These are phyloP conservation scores for Ondatra zibethicus DNA, from an alignment of 2,113 vertebrate species.

Conservation along the genomic window DNA sequence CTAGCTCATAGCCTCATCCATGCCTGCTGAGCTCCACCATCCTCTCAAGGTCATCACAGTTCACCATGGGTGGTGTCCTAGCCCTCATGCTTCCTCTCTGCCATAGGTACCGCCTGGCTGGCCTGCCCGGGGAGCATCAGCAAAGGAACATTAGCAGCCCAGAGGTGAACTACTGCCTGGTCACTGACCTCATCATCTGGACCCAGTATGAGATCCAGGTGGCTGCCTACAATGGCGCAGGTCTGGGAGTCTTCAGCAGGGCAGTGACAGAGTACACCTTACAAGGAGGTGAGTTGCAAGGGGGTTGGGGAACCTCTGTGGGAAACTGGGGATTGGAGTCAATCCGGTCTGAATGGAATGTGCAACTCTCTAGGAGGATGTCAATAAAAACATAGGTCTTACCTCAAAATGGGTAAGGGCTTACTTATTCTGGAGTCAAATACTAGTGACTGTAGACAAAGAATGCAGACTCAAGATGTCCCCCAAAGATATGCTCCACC, in stretches of 20 bases:
- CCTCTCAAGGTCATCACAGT: neutral
- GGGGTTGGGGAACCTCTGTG: neutral
- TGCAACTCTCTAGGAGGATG: neutral
- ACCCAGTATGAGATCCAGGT: constrained; percentile 99
- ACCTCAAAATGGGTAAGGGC: neutral
- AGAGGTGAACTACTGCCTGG: constrained; percentile 97
- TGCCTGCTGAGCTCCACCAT: neutral
- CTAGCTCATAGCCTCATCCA: neutral
- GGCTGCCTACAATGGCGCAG: constrained; percentile 95
- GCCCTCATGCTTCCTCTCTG: constrained; percentile 48
- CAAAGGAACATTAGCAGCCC: constrained; percentile 97
- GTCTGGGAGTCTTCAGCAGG: constrained; percentile 94
- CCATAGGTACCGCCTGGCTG: constrained; percentile 95
- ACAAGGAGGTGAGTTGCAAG: constrained; percentile 93
- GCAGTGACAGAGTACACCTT: constrained; percentile 95
- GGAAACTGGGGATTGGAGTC: neutral
- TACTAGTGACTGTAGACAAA: neutral
- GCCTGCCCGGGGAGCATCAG: constrained; percentile 95
- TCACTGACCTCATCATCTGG: constrained; percentile 98
- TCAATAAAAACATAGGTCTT: neutral
- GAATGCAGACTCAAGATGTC: neutral
- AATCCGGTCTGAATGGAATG: rapidly evolving
- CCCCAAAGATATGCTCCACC: neutral
- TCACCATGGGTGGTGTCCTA: neutral
- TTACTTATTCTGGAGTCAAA: neutral